Evolutionary conservation across 2,888 invertebrate species (phyloP), one percentile per base, ranked within the genome.

Genomic region (Andricus curvator): DNA sequence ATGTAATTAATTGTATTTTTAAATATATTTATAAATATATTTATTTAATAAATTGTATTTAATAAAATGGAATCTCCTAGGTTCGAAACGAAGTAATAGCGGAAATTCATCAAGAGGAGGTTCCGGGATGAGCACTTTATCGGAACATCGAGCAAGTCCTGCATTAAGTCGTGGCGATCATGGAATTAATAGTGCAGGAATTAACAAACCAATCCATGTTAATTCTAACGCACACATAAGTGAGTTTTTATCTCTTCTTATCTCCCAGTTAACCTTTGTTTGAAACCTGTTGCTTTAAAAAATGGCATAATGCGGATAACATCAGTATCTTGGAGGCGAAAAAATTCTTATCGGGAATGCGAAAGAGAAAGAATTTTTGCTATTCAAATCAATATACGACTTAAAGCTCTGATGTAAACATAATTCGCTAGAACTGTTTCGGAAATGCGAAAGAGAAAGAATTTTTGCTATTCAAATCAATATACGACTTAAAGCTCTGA

Each of bases 101-200:
- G 94, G 94, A 2, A 89, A 94, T 65, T 94, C 94, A 13, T 95
- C 94, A 6, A 92, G 94, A 85, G 94, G 93, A 64, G 94, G 94
- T 68, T 94, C 94, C n/a, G 94, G 93, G 51, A 93, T 94, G 88
- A 94, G 94, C 84, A 91, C 93, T 2, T 91, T 94, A 37, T 94
- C 93, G 3, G 94, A 94, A 87, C 90, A 93, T 78, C 91, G 90
- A 77, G 86, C 89, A 44, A 92, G 92, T 89, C 91, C 92, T 60
- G 87, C 85, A 20, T 84, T 85, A 60, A 84, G 78, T 5, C 88
- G 87, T 70, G 85, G 81, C 33, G 91, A 91, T 81, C 89, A 89
- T 81, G 85, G 84, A 78, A 37, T 74, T n/a, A 74, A 74, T 56
- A 74, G 56, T 74, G 74, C 56, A 37, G 74, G 74, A 74, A 74